These are phyloP conservation scores for Lacerta viridis DNA, from an alignment of 2,797 vertebrate species.

Conservation along the genomic window DNA sequence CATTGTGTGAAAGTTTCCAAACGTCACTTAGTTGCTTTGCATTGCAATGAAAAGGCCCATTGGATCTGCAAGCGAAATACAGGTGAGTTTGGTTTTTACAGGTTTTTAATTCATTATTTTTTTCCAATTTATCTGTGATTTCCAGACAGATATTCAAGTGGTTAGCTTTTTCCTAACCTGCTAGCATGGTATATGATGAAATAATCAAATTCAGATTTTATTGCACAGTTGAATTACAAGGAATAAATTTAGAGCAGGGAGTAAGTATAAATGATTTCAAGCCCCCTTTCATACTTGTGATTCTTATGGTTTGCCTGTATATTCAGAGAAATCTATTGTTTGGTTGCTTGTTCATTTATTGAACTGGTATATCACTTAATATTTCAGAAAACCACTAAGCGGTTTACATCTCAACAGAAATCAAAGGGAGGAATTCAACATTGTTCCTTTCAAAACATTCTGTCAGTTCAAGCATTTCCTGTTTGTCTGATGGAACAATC, in stretches of 20 bases:
- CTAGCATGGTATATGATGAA: background rate
- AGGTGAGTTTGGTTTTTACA: constrained; percentile 19
- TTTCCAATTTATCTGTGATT: too few relatives aligned
- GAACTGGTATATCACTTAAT: too few relatives aligned
- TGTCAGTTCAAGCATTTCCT: too few relatives aligned
- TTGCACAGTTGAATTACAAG: background rate
- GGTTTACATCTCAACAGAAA: too few relatives aligned
- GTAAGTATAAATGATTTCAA: background rate
- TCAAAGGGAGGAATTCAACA: too few relatives aligned
- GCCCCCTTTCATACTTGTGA: background rate
- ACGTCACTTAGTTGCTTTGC: constrained; percentile 23
- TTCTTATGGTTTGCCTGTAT: background rate
- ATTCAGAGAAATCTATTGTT: background rate
- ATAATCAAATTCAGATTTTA: background rate
- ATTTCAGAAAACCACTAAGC: too few relatives aligned
- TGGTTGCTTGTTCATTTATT: background rate
- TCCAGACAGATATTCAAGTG: too few relatives aligned
- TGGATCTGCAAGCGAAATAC: constrained; percentile 51
- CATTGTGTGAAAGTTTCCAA: constrained; percentile 48
- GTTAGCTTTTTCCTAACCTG: too few relatives aligned
- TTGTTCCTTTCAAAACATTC: too few relatives aligned
- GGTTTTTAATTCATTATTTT: background rate
- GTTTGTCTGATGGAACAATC: too few relatives aligned
- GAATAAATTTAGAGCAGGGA: background rate
- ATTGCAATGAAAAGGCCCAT: constrained; percentile 28